phyloP scores from a whole-genome alignment of 2,888 invertebrate genomes.

The Catocala sponsa region DNA sequence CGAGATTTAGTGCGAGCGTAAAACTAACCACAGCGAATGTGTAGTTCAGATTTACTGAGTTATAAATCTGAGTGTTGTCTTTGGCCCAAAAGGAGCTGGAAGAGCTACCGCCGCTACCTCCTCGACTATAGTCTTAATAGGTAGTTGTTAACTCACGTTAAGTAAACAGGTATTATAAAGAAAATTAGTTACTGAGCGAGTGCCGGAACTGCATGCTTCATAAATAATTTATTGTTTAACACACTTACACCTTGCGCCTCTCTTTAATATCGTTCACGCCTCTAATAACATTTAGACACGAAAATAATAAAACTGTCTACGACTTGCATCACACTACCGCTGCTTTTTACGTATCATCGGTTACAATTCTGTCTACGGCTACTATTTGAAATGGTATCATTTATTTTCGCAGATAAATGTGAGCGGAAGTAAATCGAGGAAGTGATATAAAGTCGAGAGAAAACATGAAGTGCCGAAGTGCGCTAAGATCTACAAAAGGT shows the following conservation, averaged over 20 bases:
- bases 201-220: constrained; percentile 50
- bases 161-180: constrained; percentile 31
- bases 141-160: constrained; percentile 24
- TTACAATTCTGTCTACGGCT: background rate
- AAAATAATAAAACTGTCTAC: constrained; percentile 20
- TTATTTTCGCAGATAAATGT: constrained; percentile 1
- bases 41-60: constrained; percentile 55
- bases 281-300: constrained; percentile 29
- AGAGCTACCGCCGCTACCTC: constrained; percentile 15
- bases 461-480: constrained; percentile 23
- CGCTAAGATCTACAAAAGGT: constrained; percentile 29
- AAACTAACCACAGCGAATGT: constrained; percentile 53
- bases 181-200: constrained; percentile 36
- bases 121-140: constrained; percentile 14
- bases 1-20: constrained; percentile 59
- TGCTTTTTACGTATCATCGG: constrained; percentile 3
- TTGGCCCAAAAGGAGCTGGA: constrained; percentile 38
- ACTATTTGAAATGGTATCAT: background rate
- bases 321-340: constrained; percentile 1
- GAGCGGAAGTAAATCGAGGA: constrained; percentile 18
- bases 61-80: constrained; percentile 52
- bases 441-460: constrained; percentile 16
- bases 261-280: constrained; percentile 27
- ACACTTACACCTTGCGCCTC: constrained; percentile 37
- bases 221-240: constrained; percentile 50